Conservation (phyloP, 2,888 invertebrate genomes). For the Sthenelais limicola region DNA sequence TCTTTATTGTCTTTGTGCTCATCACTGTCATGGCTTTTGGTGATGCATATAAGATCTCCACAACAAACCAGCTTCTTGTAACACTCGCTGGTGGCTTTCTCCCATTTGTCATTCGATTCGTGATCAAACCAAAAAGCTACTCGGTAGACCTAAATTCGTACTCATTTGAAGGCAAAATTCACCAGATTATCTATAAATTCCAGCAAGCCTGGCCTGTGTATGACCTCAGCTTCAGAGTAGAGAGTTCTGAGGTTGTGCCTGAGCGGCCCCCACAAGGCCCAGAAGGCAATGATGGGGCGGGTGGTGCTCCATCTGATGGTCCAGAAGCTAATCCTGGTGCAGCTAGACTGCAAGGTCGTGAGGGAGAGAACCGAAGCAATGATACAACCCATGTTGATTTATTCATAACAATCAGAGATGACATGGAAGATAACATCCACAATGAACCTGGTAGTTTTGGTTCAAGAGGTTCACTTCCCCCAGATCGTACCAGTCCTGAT, state of each 20-base stretch:
- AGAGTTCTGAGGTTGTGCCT: constrained; percentile 12
- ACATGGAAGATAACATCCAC: constrained; percentile 34
- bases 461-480: constrained; percentile 41
- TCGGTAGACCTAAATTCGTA: constrained; percentile 48
- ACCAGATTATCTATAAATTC: constrained; percentile 65
- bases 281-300: not conserved
- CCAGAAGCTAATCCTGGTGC: not conserved
- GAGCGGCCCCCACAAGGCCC: not conserved
- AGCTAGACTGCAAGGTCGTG: constrained; percentile 9
- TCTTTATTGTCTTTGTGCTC: constrained; percentile 68
- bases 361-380: not conserved
- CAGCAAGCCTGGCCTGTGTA: constrained; percentile 67
- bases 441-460: constrained; percentile 43
- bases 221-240: constrained; percentile 58
- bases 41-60: constrained; percentile 62
- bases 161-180: constrained; percentile 68
- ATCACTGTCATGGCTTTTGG: constrained; percentile 69
- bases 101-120: constrained; percentile 61
- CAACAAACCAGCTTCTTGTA: constrained; percentile 67
- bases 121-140: constrained; percentile 30
- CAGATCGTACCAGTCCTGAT: constrained; percentile 35
- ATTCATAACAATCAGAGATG: constrained; percentile 53
- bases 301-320: not conserved
- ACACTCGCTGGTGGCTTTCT: constrained; percentile 67
- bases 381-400: constrained; percentile 53